Evolutionary conservation across 2,888 invertebrate genomes (phyloP), one percentile per base, ranked within the genome.

Genomic region (Pocota personata): DNA sequence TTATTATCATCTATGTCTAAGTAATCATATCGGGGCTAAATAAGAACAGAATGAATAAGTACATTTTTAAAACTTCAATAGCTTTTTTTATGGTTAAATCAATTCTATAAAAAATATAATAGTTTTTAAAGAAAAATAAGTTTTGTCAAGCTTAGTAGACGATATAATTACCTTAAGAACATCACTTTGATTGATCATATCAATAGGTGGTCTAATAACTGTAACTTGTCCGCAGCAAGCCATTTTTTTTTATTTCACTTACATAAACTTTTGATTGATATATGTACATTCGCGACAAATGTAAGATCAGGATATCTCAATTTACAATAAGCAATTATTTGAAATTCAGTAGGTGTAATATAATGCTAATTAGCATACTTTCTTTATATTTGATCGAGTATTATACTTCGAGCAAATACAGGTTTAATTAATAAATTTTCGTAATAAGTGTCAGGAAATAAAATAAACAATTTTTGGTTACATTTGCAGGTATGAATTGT

Each of bases 161-260:
- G n/a, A 55, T 16, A 12, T 50, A 73, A 82, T 95, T 93, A 97
- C 97, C 95, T 96, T 96, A 88, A 96, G 93, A 87, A 95, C 92
- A 89, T 97, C 97, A 86, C 97, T 97, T 90, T 96, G 96, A 89
- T 95, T 95, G 90, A 91, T 94, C 88, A 96, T 93, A 92, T 95
- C 96, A 91, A 97, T 95, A 87, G 97, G 97, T 88, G 95, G 94
- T 90, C 95, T 94, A 89, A 97, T 95, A 78, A 96, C 95, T 89
- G 95, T 93, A 84, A 95, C 95, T 92, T 96, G 95, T 92, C 95
- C 95, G 92, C 95, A 95, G 92, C 95, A 95, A 89, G 94, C 93
- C 95, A 95, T 95, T 48, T 76, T 88, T 55, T 21, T 83, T 48
- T 62, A 24, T 88, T 77, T 62, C 84, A 82, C 82, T 88, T 82